Base-by-base conservation (phyloP, 1,140 invertebrate species). In the Drosophila burlai region DNA sequence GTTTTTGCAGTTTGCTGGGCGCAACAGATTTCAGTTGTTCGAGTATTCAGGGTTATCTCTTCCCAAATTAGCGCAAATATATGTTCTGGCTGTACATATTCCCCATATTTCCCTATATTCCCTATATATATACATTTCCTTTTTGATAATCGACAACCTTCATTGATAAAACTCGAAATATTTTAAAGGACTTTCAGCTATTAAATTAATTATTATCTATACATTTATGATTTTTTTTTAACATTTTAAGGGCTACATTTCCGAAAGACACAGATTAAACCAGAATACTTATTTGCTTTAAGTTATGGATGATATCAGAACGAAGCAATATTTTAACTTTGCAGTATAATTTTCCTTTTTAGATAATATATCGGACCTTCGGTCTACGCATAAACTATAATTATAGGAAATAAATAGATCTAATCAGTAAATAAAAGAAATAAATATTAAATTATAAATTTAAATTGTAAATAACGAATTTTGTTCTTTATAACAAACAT, bases 1-100 rank as follows among this genome's bases (percentile, higher is more conserved):
- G 67, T 82, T 31, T 61, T 76, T 65, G 65, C 64, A 75, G 45
- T 77, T 80, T 43, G 16, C 24, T n/a, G 29, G 45, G 26, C 52
- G 16, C 61, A 68, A 68, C 26, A 67, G 26, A 40, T 24, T 29
- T 38, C 6, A 38, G 47, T 26, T n/a, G 13, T 42, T 61, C 38
- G 29, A 52, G 2, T 15, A 24, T 60, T 13, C 9, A 38, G 5
- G 47, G 18, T 3, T 18, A 34, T 43, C 4, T 26, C 6, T n/a
- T n/a, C 49, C 8, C 21, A 21, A 21, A 21, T 21, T 21, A 21
- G 21, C 21, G 21, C 21, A 21, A 21, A 21, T 21, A 21, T 21
- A 21, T 21, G 21, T 26, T 26, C 15, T 46, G 18, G 43, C 45
- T 49, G 47, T 26, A 26, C 15, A 9, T 16, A 16, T 29, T 26